Conservation (phyloP, 2,888 invertebrate genomes). For the Drosophila maculinotata region DNA sequence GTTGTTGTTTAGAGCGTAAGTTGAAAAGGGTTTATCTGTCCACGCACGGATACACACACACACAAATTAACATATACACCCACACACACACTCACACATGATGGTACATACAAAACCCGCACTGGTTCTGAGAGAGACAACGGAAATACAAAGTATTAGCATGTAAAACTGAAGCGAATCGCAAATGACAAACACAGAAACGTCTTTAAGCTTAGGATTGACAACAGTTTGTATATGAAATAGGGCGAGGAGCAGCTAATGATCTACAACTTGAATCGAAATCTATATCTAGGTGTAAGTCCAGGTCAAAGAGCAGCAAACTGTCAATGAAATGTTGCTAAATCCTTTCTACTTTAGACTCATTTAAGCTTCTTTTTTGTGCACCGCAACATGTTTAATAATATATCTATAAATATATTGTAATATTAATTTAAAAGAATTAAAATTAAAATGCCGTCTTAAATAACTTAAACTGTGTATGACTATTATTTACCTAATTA, state of each 20-base stretch:
- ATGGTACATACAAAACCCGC: conserved; percentile 3
- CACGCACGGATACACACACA: conserved; percentile 7
- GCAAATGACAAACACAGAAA: conserved; percentile 2
- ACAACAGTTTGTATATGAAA: conserved; percentile 43
- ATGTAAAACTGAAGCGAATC: conserved; percentile 57
- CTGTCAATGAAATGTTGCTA: conserved; percentile 28
- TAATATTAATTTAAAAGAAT: conserved; percentile 59
- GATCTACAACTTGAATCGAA: conserved; percentile 20
- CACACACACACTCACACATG: not conserved
- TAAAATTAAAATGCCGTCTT: conserved; percentile 78
- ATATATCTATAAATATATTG: conserved; percentile 39
- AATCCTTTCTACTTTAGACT: conserved; percentile 18
- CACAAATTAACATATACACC: not conserved
- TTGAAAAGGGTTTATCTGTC: conserved; percentile 41
- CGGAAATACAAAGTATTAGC: conserved; percentile 82
- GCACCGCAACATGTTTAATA: conserved; percentile 71
- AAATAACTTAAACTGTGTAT: conserved; percentile 30
- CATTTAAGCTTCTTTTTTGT: conserved; percentile 58
- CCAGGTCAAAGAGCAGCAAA: conserved; percentile 14
- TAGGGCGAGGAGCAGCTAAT: conserved; percentile 16
- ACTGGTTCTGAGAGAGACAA: conserved; percentile 46
- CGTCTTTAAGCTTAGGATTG: conserved; percentile 21
- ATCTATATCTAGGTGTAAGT: conserved; percentile 45
- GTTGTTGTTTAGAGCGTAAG: conserved; percentile 73
- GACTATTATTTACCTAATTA: not conserved